These are phyloP conservation scores for Acleris sparsana DNA, from an alignment of 2,888 invertebrate species.

Conservation along the genomic window DNA sequence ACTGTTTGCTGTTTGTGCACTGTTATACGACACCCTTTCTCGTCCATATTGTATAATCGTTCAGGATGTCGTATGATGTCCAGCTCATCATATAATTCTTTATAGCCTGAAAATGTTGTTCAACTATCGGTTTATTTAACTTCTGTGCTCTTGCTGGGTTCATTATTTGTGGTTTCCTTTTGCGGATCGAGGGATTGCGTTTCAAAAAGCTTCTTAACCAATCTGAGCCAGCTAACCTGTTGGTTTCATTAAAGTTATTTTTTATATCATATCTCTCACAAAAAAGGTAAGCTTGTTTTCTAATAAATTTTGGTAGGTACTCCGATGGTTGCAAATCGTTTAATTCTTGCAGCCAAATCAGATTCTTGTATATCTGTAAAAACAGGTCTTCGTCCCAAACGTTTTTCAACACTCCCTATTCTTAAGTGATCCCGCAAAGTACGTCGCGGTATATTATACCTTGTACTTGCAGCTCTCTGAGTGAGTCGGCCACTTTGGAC, in stretches of 20 bases:
- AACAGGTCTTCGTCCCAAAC: conserved; percentile 43
- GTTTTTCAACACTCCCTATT: conserved; percentile 39
- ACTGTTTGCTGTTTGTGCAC: conserved; percentile 38
- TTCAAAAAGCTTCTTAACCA: conserved; percentile 34
- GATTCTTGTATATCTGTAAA: conserved; percentile 42
- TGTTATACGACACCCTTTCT: conserved; percentile 37
- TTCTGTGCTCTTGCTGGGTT: too few relatives aligned
- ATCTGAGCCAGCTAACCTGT: conserved; percentile 40
- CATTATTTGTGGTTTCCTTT: too few relatives aligned
- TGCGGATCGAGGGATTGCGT: conserved; percentile 3
- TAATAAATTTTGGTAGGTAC: conserved; percentile 38
- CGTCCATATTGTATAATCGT: conserved; percentile 38
- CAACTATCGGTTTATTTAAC: too few relatives aligned
- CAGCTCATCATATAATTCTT: conserved; percentile 37
- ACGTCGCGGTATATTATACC: conserved; percentile 44
- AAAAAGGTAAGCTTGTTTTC: conserved; percentile 40
- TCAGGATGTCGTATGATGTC: conserved; percentile 36
- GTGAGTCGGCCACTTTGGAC: conserved; percentile 41
- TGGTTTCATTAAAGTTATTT: conserved; percentile 39
- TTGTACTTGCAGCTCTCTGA: conserved; percentile 39
- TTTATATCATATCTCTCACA: conserved; percentile 44
- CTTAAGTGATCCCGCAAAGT: conserved; percentile 43
- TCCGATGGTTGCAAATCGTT: conserved; percentile 27
- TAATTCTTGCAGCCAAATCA: conserved; percentile 41
- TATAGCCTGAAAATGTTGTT: not conserved